A percentile compares a stretch with the other conserved stretches of the same genome.
phyloP scores from a whole-genome alignment of 2,797 vertebrate genomes.

The Sebastes hubbsi region DNA sequence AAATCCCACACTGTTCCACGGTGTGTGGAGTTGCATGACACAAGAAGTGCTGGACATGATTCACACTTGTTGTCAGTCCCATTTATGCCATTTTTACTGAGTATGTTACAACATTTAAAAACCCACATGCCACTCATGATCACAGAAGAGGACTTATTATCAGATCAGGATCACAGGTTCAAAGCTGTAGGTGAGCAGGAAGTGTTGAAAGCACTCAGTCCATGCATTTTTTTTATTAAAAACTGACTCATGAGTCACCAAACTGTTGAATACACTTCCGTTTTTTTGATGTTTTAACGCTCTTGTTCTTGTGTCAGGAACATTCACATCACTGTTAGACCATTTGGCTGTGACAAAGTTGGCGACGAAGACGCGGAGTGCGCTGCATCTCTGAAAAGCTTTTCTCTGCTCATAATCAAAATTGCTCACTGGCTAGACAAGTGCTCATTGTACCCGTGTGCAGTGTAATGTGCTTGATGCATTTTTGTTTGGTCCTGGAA shows the following conservation, averaged over 20 bases:
- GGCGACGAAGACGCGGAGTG: not conserved
- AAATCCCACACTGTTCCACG: not conserved
- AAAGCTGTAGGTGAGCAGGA: constrained; percentile 10
- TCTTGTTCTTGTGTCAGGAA: constrained; percentile 12
- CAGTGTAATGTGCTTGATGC: not conserved
- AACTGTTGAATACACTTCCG: not conserved
- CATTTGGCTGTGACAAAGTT: constrained; percentile 42
- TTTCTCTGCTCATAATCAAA: constrained; percentile 9
- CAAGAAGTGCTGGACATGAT: not conserved
- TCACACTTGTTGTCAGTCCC: not conserved
- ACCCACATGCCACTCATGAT: constrained; percentile 26
- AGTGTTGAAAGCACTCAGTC: not conserved
- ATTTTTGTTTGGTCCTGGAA: not conserved
- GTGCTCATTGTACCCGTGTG: not conserved
- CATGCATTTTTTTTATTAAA: not conserved
- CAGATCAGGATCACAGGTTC: not conserved
- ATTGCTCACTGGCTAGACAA: constrained; percentile 20
- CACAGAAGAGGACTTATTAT: not conserved
- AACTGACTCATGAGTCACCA: not conserved
- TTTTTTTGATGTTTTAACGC: not conserved
- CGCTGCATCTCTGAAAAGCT: not conserved
- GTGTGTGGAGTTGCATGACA: not conserved
- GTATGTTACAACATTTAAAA: not conserved
- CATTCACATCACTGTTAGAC: constrained; percentile 15
- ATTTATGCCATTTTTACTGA: not conserved